Evolutionary conservation across 2,113 vertebrate genomes (phyloP), one percentile per base, ranked within the genome.

Genomic region (Perca schrenkii): DNA sequence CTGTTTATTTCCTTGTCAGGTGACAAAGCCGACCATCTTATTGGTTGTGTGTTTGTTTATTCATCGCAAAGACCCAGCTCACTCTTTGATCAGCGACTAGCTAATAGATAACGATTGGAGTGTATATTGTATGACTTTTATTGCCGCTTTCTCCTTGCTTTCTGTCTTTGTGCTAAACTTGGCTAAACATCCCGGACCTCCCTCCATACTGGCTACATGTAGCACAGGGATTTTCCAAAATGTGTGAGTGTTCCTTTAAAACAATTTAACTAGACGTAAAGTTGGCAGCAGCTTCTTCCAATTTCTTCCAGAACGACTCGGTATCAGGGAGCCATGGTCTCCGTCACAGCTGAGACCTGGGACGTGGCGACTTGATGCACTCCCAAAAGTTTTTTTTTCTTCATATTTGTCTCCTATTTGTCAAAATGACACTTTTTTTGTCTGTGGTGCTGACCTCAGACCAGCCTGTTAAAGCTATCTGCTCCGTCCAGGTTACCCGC

Each of bases 361-460:
- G 46, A 62, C 34, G 14, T 34, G 57, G 22, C 40, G 14, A 6
- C 57, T 31, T 25, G 53, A 62, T 10, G 13, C 19, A 12, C 6
- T 25, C 22, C 46, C 8, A 22, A 25, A 74, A 58, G 2, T 2
- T 2, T 8, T 57, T 52, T n/a, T 53, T 34, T 10, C 17, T 43
- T 4, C 14, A 22, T 63, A 22, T 60, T 46, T 62, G 25, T 31
- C 17, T 40, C 10, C 34, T 54, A 65, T 71, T 53, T 50, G 54
- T 43, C 6, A 43, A 46, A 60, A 31, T 70, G 7, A 53, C 68
- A 50, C 13, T 14, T 31, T 21, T n/a, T 67, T 77, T 84, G 68
- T 77, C 22, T 25, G 57, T 13, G 12, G 2, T 34, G 11, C 57
- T 73, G 86, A 88, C 79, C 83, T 85, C 40, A 36, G 40, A 21